Evolutionary conservation across 2,888 invertebrate genomes (phyloP), one percentile per base, ranked within the genome.

Genomic region (Lepetodrilus schrolli): DNA sequence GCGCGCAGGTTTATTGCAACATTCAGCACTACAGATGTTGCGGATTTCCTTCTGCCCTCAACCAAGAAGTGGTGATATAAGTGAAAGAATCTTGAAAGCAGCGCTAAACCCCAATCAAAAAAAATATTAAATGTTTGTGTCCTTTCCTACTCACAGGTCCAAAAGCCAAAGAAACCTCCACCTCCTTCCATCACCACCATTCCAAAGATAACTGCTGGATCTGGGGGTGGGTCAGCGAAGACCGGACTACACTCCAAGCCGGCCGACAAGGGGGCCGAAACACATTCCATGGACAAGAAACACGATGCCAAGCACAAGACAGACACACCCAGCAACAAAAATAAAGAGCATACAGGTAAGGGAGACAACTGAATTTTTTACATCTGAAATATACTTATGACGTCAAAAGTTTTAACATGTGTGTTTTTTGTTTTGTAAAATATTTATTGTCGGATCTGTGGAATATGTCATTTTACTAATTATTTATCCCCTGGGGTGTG

Each of bases 141-240:
- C 43, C n/a, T 38, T 47, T 70, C 43, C 47, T 50, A 26, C 79
- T 77, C 66, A 0, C 38, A 66, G 30, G 71, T 83, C 80, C 83
- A 83, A 4, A 83, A 84, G 68, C 84, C 85, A 8, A 84, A 84
- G 76, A 86, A 86, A 80, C 86, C 87, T 3, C 86, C 86, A 51
- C 87, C 87, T 0, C 87, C 87, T 5, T 68, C 75, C n/a, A 78
- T 75, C 10, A 50, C 73, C n/a, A 77, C 80, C 2, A 68, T 26
- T 17, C 26, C 68, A 2, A 68, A 47, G 30, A 26, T 47, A n/a
- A n/a, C 43, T 1, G 26, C 68, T 7, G 34, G 20, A 4, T 20
- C 7, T 13, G 23, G 68, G n/a, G 26, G 43, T 23, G 13, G 23
- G 21, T 13, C 66, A 21, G 48, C 36, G 23, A 77, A 71, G 21